Percentiles rank a stretch among this genome's conserved stretches.
Conservation (phyloP, 1,140 invertebrate genomes). For the Agrypnia vestita region DNA sequence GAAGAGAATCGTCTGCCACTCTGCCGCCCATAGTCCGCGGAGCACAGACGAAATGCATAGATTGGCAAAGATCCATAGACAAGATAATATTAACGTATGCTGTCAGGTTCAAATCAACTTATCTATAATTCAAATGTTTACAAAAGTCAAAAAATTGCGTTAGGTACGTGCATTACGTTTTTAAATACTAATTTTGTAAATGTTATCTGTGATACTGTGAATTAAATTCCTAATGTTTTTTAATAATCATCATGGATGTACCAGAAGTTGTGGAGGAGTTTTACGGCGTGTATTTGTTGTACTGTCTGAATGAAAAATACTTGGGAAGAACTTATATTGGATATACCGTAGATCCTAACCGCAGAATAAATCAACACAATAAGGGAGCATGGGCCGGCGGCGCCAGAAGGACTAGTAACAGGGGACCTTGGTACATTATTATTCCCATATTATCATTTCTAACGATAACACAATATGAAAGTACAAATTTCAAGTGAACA, state of each 20-base stretch:
- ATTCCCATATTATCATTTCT: neutral
- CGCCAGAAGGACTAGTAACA: slow-evolving; percentile 89
- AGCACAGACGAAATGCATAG: no score
- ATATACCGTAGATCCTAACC: slow-evolving; percentile 93
- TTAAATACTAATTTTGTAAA: no score
- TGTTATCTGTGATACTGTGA: neutral
- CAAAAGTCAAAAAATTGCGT: no score
- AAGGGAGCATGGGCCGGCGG: slow-evolving; percentile 90
- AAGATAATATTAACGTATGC: no score
- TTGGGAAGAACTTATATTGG: slow-evolving; percentile 94
- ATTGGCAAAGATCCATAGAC: no score
- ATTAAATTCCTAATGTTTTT: neutral
- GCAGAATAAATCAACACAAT: slow-evolving; percentile 95
- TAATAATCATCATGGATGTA: slow-evolving; percentile 62
- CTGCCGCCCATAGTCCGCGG: no score
- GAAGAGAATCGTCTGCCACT: no score
- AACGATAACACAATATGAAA: no score
- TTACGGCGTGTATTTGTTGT: slow-evolving; percentile 94
- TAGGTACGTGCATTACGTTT: no score
- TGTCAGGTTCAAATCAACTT: no score
- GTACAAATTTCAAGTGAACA: no score
- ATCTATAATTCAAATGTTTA: no score
- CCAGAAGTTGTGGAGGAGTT: slow-evolving; percentile 81
- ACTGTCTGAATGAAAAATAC: slow-evolving; percentile 83
- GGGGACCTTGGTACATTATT: slow-evolving; percentile 88